Conservation (phyloP, 1,140 invertebrate genomes). For the Megathymus violae region DNA sequence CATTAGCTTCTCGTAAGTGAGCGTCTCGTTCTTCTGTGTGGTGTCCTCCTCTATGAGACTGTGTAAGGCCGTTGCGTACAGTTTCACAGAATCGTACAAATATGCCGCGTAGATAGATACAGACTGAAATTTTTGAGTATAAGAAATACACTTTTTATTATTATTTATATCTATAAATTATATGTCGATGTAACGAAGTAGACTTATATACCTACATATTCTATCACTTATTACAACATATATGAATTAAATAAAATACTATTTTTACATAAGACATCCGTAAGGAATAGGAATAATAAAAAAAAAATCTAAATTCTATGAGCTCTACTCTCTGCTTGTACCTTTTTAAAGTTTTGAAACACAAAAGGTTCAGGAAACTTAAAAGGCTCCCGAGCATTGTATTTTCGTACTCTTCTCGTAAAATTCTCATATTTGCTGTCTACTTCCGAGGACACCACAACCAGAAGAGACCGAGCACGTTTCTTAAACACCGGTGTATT, state of each 20-base stretch:
- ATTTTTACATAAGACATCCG: too few relatives aligned
- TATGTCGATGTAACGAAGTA: too few relatives aligned
- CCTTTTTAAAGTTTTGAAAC: too few relatives aligned
- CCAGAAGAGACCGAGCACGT: conserved; percentile 91
- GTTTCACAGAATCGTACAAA: conserved; percentile 96
- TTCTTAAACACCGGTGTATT: conserved; percentile 87
- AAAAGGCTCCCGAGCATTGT: conserved; percentile 91
- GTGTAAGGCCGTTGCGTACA: conserved; percentile 95
- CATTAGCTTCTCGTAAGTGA: conserved; percentile 86
- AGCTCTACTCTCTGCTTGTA: too few relatives aligned
- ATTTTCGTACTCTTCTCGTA: conserved; percentile 89
- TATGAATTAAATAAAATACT: too few relatives aligned
- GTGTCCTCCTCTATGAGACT: conserved; percentile 87
- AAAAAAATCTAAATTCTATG: too few relatives aligned
- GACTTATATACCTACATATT: too few relatives aligned
- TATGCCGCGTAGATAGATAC: conserved; percentile 97
- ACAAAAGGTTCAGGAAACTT: too few relatives aligned
- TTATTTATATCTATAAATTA: too few relatives aligned
- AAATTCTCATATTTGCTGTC: conserved; percentile 90
- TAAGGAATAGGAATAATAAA: too few relatives aligned
- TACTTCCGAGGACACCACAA: conserved; percentile 93
- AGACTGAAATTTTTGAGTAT: conserved; percentile 88
- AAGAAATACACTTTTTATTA: too few relatives aligned
- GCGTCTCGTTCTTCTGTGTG: conserved; percentile 56
- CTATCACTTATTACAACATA: too few relatives aligned